A percentile compares a stretch with the other conserved stretches of the same genome.
phyloP scores from a whole-genome alignment of 1,140 invertebrate species.

The Mizuhopecten yessoensis region DNA sequence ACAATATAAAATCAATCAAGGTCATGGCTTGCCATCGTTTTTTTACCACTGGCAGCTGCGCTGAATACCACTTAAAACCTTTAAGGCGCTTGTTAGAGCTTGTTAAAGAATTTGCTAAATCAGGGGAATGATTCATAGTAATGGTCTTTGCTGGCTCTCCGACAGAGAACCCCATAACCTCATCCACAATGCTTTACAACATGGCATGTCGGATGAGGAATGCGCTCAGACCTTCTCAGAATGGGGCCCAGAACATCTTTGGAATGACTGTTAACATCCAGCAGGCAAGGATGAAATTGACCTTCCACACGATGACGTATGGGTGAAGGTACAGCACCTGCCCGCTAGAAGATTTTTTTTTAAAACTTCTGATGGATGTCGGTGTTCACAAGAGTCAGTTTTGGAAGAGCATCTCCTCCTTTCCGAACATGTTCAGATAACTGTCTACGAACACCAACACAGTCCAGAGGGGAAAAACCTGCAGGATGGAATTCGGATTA shows the following conservation, averaged over 20 bases:
- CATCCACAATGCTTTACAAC: conserved; percentile 51
- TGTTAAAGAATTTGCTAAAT: conserved; percentile 67
- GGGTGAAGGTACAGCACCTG: conserved; percentile 51
- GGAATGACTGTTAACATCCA: conserved; percentile 60
- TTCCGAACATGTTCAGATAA: conserved; percentile 60
- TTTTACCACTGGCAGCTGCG: conserved; percentile 57
- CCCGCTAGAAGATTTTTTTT: background rate
- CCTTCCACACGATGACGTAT: conserved; percentile 57
- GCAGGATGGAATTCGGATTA: conserved; percentile 54
- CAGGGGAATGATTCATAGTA: conserved; percentile 64
- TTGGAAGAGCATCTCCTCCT: conserved; percentile 56
- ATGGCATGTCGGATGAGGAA: conserved; percentile 51
- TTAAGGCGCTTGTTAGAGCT: conserved; percentile 46
- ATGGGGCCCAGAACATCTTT: conserved; percentile 58
- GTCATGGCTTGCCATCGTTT: conserved; percentile 51
- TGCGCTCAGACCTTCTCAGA: conserved; percentile 53
- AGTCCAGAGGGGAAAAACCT: background rate
- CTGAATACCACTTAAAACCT: conserved; percentile 57
- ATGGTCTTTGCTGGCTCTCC: conserved; percentile 61
- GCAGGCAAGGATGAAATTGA: conserved; percentile 60
- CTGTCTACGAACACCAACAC: conserved; percentile 47
- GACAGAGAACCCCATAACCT: conserved; percentile 42
- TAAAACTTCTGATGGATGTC: conserved; percentile 61
- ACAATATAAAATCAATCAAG: conserved; percentile 53
- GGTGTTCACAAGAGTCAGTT: conserved; percentile 48